Base-by-base conservation (phyloP, 1,140 invertebrate species). In the Anthonomus grandis region DNA sequence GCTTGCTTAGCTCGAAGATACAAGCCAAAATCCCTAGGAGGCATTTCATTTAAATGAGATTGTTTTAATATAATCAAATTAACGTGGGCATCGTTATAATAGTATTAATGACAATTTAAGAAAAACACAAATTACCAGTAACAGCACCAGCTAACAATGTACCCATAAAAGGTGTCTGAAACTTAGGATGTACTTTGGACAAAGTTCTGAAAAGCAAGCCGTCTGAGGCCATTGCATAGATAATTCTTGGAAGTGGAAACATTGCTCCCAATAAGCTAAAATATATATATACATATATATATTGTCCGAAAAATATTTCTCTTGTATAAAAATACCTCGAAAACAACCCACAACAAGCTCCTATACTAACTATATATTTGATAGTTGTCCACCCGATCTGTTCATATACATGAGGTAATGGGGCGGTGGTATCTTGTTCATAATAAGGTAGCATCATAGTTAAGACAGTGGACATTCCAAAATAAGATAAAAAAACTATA, bases 401-500 rank as follows among this genome's bases (percentile, higher is more conserved):
- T 1, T 82, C 73, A 68, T 90, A 92, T 1, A 87, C 79, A 60
- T 83, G 74, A 0, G 88, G 86, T 8, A 92, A 74, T 0, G 89
- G 87, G 1, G 87, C 86, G 27, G 82, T 77, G 42, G 75, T 67
- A 70, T 90, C 78, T 69, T 87, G 85, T 38, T 85, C 76, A 68
- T 90, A 97, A 66, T 96, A 97, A 0, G 95, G 93, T 62, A 89
- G 68, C 79, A 94, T 91, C 62, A 95, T 83, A 0, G 94, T 97
- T 0, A 96, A 75, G 2, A 96, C 85, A 0, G 84, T 81, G 1
- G 91, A 91, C 0, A 96, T 85, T 1, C 90, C 86, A 75, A 90
- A 93, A 72, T 96, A 96, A 0, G 91, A 86, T 8, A 94, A 62
- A 69, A 93, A 95, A 24, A 93, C 85, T 23, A 91, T 82, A 0